Percentiles rank a stretch among this genome's conserved stretches.
These are phyloP conservation scores for Xylota sylvarum DNA, from an alignment of 2,888 invertebrate species.

Conservation along the genomic window DNA sequence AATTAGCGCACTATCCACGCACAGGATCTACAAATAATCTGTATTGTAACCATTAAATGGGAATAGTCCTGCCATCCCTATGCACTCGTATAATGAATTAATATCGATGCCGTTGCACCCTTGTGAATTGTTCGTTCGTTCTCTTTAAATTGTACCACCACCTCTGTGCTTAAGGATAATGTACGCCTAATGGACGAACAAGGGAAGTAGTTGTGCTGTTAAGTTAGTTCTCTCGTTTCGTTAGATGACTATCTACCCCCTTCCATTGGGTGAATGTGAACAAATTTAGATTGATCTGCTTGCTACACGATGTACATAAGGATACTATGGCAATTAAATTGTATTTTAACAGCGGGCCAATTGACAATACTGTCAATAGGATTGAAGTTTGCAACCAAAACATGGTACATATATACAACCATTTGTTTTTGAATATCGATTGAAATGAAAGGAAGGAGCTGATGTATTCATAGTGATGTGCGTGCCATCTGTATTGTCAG, in stretches of 20 bases:
- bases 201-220: conserved; percentile 42
- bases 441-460: background rate
- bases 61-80: conserved; percentile 30
- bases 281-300: conserved; percentile 35
- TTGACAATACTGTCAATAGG: conserved; percentile 5
- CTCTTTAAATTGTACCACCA: background rate
- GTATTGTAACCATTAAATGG: background rate
- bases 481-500: background rate
- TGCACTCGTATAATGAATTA: background rate
- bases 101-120: conserved; percentile 33
- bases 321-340: conserved; percentile 52
- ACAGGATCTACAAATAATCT: conserved; percentile 58
- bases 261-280: conserved; percentile 32
- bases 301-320: conserved; percentile 14
- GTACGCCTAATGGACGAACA: conserved; percentile 28
- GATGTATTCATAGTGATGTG: background rate
- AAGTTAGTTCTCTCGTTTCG: conserved; percentile 11
- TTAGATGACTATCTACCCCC: conserved; percentile 68
- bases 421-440: conserved; percentile 8
- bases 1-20: conserved; percentile 60
- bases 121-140: conserved; percentile 6
- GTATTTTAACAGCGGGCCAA: conserved; percentile 48
- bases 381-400: conserved; percentile 14
- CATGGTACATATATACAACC: background rate
- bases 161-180: conserved; percentile 1